A percentile compares a stretch with the other conserved stretches of the same genome.
These are phyloP conservation scores for Centropus bengalensis DNA, from an alignment of 2,113 vertebrate species.

Conservation along the genomic window DNA sequence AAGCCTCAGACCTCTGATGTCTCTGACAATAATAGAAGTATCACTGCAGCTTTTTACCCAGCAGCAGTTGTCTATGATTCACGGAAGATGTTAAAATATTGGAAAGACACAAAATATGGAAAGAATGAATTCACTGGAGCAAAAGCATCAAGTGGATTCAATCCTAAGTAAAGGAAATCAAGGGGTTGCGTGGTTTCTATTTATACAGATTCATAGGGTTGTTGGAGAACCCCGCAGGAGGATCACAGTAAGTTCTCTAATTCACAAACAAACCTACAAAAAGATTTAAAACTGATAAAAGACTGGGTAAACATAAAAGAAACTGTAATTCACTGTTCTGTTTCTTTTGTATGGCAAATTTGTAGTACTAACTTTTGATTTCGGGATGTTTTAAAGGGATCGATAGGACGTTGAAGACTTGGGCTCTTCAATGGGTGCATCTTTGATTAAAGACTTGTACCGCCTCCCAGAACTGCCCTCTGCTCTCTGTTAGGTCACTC, in stretches of 20 bases:
- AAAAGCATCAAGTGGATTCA: neutral
- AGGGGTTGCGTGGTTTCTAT: neutral
- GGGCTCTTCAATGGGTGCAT: neutral
- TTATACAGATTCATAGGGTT: neutral
- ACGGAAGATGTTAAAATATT: neutral
- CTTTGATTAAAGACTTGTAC: neutral
- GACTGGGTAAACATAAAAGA: neutral
- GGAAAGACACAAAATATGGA: neutral
- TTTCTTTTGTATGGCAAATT: neutral
- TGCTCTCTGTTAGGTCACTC: neutral
- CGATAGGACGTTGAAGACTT: neutral
- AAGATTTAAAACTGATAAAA: neutral
- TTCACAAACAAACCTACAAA: neutral
- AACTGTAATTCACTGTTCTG: neutral
- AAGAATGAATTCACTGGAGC: neutral
- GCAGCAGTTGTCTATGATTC: neutral
- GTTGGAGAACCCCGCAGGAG: neutral
- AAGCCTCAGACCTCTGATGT: neutral
- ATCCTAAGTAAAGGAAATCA: neutral
- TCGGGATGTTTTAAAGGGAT: neutral
- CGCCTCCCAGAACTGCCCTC: neutral
- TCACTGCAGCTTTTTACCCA: neutral
- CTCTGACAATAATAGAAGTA: neutral
- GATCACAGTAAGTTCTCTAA: neutral
- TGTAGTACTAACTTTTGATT: neutral